These are phyloP conservation scores for Liopterus haemorrhoidalis DNA, from an alignment of 2,888 invertebrate genomes.

Conservation along the genomic window DNA sequence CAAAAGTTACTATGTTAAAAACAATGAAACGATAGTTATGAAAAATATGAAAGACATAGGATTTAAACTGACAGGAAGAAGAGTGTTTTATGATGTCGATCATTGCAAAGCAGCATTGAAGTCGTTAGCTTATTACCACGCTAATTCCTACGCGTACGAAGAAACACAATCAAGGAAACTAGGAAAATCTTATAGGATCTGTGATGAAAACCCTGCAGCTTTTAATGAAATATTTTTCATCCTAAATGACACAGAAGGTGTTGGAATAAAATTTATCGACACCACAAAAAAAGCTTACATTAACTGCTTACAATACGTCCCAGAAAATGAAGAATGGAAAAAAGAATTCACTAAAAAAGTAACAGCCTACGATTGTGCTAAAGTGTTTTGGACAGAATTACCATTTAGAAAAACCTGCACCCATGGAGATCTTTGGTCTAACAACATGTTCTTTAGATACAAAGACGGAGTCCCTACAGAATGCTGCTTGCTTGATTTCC, in stretches of 20 bases:
- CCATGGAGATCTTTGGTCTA: conserved; percentile 40
- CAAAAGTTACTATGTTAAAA: conserved; percentile 34
- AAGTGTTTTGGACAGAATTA: no score
- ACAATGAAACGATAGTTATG: conserved; percentile 33
- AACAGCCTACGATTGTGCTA: not conserved
- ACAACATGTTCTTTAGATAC: conserved; percentile 38
- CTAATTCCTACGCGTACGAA: conserved; percentile 49
- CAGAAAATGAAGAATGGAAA: conserved; percentile 29
- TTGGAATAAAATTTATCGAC: conserved; percentile 25
- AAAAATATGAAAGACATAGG: conserved; percentile 34
- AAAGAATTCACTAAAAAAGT: conserved; percentile 22
- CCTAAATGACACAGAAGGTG: conserved; percentile 25
- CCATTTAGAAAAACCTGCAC: conserved; percentile 31
- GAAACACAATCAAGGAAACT: conserved; percentile 35
- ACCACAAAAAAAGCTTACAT: conserved; percentile 27
- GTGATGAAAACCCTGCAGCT: conserved; percentile 29
- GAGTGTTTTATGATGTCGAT: conserved; percentile 45
- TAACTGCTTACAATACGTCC: conserved; percentile 27
- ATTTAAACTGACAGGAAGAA: conserved; percentile 31
- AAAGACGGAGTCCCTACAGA: conserved; percentile 26
- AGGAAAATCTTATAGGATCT: conserved; percentile 28
- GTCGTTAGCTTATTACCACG: conserved; percentile 50
- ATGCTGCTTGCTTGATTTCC: conserved; percentile 38
- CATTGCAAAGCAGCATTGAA: conserved; percentile 48
- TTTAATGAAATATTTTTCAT: conserved; percentile 33